phyloP scores from a whole-genome alignment of 2,797 vertebrate species.

The Hoplostethus atlanticus region DNA sequence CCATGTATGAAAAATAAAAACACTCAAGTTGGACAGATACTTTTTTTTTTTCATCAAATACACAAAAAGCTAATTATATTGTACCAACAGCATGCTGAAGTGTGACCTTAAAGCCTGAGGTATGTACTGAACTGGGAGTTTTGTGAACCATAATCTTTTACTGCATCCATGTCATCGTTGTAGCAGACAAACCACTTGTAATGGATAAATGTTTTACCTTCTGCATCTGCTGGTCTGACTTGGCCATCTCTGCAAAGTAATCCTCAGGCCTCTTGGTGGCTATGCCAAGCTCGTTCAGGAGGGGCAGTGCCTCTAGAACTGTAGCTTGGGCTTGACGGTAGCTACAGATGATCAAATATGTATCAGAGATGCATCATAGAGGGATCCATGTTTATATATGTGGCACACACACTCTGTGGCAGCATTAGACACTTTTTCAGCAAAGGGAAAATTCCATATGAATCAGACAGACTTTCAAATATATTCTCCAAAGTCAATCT shows the following conservation, averaged over 20 bases:
- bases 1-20: too few species aligned
- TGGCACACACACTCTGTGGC: too few species aligned
- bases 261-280: constrained; percentile 93
- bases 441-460: not conserved
- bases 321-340: constrained; percentile 95
- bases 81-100: too few species aligned
- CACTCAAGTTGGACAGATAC: too few species aligned
- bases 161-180: not conserved
- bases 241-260: constrained; percentile 99
- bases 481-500: too few species aligned
- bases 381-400: too few species aligned
- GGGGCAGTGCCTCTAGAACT: constrained; percentile 90
- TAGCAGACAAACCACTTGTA: not conserved
- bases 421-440: not conserved
- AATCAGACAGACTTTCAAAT: not conserved
- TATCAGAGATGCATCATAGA: not conserved
- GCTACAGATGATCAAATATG: constrained; percentile 73
- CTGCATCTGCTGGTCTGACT: constrained; percentile 98
- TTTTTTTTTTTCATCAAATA: too few species aligned
- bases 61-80: too few species aligned
- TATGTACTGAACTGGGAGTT: too few species aligned
- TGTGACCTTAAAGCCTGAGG: too few species aligned
- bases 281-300: constrained; percentile 85
- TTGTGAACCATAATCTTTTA: not conserved
- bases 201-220: constrained; percentile 84